Evolutionary conservation across 2,113 vertebrate species (phyloP), one percentile per base, ranked within the genome.

Genomic region (Eurypyga helias): DNA sequence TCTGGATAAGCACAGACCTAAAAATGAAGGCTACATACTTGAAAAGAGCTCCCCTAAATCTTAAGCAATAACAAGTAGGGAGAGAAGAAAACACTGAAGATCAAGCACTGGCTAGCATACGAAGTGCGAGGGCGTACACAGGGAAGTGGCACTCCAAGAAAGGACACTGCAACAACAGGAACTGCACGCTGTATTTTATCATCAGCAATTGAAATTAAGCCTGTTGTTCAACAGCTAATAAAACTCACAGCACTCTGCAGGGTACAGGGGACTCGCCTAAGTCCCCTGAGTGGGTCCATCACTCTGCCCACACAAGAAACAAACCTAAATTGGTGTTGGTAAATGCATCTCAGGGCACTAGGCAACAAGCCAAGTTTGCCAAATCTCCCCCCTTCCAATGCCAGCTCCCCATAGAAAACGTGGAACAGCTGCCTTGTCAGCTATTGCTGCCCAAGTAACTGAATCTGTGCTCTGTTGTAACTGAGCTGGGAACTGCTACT

Each of bases 371-470:
- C 54, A 43, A 36, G 31, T 69, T 36, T 83, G 61, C 45, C 0
- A 0, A 33, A 67, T 12, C 17, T 4, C 23, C 13, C 11, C 16
- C 9, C 19, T 0, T 0, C 3, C 73, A 33, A 11, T 16, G 24
- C 17, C 36, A 26, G 34, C 33, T 51, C 10, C 7, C 52, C 48
- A 8, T 9, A 79, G n/a, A 69, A 86, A 86, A 69, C 0, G 6
- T 31, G 54, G 54, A 78, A 70, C 13, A 61, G 77, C 43, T 62
- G 71, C 48, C 72, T 41, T 46, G 46, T 8, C 86, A 73, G 54
- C 77, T n/a, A 23, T 2, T 23, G 36, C 43, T 73, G 70, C 43
- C 49, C 29, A 51, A 43, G 46, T 33, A 78, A 72, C 60, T 11
- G 11, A 46, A 36, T 10, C 52, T 41, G 13, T 13, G 19, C 33